These are phyloP conservation scores for Galagoides demidoff DNA, from an alignment of 2,797 vertebrate species.

Conservation along the genomic window DNA sequence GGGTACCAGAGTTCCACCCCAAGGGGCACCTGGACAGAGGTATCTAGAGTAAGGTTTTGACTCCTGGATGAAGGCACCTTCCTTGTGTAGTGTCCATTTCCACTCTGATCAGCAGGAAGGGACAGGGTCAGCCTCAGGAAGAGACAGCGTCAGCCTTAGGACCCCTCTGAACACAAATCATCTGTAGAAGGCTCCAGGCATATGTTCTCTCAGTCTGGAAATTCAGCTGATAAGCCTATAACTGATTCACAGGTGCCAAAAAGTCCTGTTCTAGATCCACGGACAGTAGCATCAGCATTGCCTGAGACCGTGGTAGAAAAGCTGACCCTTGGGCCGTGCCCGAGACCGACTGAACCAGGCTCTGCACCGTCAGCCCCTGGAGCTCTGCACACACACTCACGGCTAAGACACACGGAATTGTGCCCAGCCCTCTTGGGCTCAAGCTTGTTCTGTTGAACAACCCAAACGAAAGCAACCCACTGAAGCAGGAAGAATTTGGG, in stretches of 20 bases:
- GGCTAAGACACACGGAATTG: neutral
- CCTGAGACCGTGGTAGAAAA: neutral
- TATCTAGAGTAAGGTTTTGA: constrained; percentile 37
- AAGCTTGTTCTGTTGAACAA: neutral
- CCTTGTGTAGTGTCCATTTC: neutral
- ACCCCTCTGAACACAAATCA: neutral
- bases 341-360: neutral
- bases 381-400: neutral
- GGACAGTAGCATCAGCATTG: neutral
- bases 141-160: neutral
- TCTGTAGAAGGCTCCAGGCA: neutral
- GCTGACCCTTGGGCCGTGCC: neutral
- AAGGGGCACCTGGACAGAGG: neutral
- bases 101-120: neutral
- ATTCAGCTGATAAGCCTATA: neutral
- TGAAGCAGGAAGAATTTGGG: neutral
- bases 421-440: neutral
- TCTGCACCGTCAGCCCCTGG: neutral
- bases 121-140: neutral
- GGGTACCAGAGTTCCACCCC: constrained; percentile 11
- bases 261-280: neutral
- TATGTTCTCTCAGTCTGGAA: neutral
- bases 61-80: neutral
- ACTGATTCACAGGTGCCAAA: neutral
- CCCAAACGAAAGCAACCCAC: neutral